Evolutionary conservation across 2,888 invertebrate genomes (phyloP).

Genomic region (Lumbricus terrestris): DNA sequence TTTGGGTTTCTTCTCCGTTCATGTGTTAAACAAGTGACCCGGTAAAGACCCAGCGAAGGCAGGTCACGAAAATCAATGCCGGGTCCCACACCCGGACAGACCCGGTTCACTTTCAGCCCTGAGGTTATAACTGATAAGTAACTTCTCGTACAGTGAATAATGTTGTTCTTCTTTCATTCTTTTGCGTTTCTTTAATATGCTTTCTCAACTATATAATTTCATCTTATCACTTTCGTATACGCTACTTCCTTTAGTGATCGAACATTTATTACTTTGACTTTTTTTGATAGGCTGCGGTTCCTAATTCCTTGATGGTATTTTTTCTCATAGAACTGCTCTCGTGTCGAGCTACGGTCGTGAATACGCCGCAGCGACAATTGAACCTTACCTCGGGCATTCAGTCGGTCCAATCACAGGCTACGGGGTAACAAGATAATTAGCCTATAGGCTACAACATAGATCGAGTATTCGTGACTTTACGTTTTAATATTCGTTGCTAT

Average conservation of each 20-base stretch:
- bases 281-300: neutral
- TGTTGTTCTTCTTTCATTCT: neutral
- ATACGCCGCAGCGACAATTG: slow-evolving; percentile 64
- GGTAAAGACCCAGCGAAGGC: no score
- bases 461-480: no score
- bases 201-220: neutral
- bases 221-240: neutral
- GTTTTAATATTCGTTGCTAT: no score
- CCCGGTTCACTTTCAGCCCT: no score
- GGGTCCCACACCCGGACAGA: no score
- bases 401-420: slow-evolving; percentile 96
- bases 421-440: slow-evolving; percentile 70
- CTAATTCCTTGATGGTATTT: no score
- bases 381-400: slow-evolving; percentile 88
- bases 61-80: no score
- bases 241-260: neutral
- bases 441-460: no score
- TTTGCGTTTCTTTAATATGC: neutral
- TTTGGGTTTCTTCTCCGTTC: no score
- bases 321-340: slow-evolving; percentile 29
- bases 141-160: neutral
- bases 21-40: no score
- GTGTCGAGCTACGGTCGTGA: slow-evolving; percentile 73
- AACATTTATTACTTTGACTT: neutral
- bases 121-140: neutral